Conservation (phyloP, 2,797 vertebrate species). For the Sternotherus odoratus region DNA sequence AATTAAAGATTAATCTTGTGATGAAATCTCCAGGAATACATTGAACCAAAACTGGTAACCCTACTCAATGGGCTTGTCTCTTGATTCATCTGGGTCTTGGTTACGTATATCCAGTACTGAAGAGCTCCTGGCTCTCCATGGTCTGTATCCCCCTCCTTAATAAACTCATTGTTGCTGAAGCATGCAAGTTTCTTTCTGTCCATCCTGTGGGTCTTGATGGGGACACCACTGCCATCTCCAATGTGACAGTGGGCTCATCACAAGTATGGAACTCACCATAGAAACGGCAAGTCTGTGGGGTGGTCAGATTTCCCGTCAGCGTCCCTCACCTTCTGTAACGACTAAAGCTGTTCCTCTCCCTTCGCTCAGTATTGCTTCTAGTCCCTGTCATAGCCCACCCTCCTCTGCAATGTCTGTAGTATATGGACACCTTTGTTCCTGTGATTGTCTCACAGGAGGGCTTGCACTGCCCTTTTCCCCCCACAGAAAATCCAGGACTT, state of each 20-base stretch:
- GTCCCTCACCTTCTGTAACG: neutral
- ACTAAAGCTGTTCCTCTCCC: neutral
- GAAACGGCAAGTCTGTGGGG: neutral
- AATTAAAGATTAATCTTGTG: too few species aligned
- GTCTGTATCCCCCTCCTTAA: neutral
- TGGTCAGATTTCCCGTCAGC: neutral
- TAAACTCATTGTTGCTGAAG: neutral
- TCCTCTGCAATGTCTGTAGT: neutral
- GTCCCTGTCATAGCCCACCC: neutral
- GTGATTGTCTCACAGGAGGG: neutral
- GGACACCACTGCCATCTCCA: neutral
- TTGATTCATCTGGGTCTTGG: neutral
- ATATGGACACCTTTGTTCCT: neutral
- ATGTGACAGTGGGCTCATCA: too few species aligned
- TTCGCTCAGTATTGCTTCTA: neutral
- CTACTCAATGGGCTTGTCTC: too few species aligned
- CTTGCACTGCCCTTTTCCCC: neutral
- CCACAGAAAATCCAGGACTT: neutral
- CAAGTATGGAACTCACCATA: neutral
- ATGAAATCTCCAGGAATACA: too few species aligned
- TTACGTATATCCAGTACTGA: neutral
- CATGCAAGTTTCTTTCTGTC: neutral
- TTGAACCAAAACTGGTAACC: too few species aligned
- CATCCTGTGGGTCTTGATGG: neutral
- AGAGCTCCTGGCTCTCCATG: neutral